Percentiles rank a stretch among this genome's conserved stretches.
These are phyloP conservation scores for Chrysotoxum bicinctum DNA, from an alignment of 2,888 invertebrate species.

Conservation along the genomic window DNA sequence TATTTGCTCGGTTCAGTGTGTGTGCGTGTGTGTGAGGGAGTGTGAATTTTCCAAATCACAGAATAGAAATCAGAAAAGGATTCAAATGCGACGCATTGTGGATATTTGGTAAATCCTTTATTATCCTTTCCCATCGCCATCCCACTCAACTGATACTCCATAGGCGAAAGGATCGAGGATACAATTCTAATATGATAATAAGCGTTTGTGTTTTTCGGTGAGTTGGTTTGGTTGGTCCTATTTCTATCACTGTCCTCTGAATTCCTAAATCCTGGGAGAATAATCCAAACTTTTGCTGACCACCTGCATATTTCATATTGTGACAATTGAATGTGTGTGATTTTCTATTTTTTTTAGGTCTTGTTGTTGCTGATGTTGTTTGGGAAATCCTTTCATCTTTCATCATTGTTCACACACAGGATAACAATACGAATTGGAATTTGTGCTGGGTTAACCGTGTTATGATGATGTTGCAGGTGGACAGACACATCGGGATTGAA, in stretches of 20 bases:
- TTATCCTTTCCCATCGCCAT: constrained; percentile 49
- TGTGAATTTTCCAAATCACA: constrained; percentile 57
- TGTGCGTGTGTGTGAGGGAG: neutral
- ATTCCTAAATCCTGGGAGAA: constrained; percentile 22
- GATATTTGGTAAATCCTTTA: constrained; percentile 58
- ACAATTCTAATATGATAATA: constrained; percentile 64
- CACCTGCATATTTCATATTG: constrained; percentile 59
- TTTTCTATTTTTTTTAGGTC: constrained; percentile 3
- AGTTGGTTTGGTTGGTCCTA: neutral
- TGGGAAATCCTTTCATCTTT: constrained; percentile 23
- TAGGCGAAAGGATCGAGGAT: constrained; percentile 28
- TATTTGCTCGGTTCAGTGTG: constrained; percentile 38
- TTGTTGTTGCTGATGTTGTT: constrained; percentile 1
- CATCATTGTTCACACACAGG: constrained; percentile 39
- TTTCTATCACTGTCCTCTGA: neutral
- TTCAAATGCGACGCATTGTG: constrained; percentile 45
- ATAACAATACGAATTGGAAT: constrained; percentile 49
- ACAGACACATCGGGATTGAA: constrained; percentile 20
- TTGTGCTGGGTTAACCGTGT: constrained; percentile 37
- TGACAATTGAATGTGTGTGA: constrained; percentile 43
- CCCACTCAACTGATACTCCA: neutral
- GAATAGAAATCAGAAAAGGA: constrained; percentile 61
- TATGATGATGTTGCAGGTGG: constrained; percentile 52
- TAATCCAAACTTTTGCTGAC: constrained; percentile 47
- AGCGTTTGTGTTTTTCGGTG: constrained; percentile 41